Evolutionary conservation across 2,113 vertebrate genomes (phyloP).

Genomic region (Petromus typicus): DNA sequence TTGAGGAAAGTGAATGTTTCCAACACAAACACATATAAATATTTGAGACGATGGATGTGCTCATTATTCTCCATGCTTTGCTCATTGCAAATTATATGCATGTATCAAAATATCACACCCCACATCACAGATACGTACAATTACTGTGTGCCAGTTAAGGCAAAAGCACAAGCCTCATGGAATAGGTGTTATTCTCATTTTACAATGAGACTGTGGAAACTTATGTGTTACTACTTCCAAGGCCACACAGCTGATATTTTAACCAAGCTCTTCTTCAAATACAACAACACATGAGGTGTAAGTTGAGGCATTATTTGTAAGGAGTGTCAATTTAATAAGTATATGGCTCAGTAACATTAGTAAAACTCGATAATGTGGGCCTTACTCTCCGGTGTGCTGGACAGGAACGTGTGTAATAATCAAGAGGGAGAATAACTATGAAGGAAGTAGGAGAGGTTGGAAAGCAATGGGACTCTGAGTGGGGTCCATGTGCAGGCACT

Average conservation of each 20-base stretch:
- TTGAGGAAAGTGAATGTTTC: neutral
- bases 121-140: neutral
- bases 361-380: slow-evolving; percentile 9
- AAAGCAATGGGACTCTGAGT: neutral
- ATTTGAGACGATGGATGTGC: neutral
- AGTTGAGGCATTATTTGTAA: slow-evolving; percentile 41
- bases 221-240: neutral
- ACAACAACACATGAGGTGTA: neutral
- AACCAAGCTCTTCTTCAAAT: slow-evolving; percentile 39
- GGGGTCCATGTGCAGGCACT: neutral
- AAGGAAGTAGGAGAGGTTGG: neutral
- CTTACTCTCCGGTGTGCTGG: neutral
- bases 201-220: neutral
- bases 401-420: neutral
- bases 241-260: neutral
- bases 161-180: neutral
- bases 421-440: slow-evolving; percentile 25
- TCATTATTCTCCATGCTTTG: neutral
- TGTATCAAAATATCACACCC: neutral
- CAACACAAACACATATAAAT: neutral
- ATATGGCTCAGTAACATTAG: neutral
- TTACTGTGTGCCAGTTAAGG: neutral
- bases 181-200: neutral
- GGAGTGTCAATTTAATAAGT: slow-evolving; percentile 3
- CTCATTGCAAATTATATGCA: neutral